Evolutionary conservation across 2,888 invertebrate genomes (phyloP), one percentile per base, ranked within the genome.

Genomic region (Clunio marinus): DNA sequence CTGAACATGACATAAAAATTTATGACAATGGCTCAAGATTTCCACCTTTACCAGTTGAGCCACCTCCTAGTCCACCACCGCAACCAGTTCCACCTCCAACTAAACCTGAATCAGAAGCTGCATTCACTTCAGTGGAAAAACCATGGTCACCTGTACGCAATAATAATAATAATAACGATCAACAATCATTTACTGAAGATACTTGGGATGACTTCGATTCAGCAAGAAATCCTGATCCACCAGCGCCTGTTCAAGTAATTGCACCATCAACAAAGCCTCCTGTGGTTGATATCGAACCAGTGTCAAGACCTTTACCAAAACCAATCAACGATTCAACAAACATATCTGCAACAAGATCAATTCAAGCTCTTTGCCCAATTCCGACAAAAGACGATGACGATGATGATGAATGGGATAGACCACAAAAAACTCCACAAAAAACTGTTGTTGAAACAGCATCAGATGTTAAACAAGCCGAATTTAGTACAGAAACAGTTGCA

Each of bases 61-160:
- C 7, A 10, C 10, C 17, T 1, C 15, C 41, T 5, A 62, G 5
- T 41, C 15, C 24, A 5, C 66, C 66, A 13, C 66, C 66, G 2
- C 37, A 67, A 17, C 68, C 57, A 17, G 58, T 58, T 25, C 58
- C 58, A 2, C 68, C 58, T 5, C 68, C 68, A 2, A n/a, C n/a
- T n/a, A n/a, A n/a, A n/a, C n/a, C n/a, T n/a, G n/a, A n/a, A n/a
- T 20, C 22, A 58, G 13, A n/a, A 2, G 17, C 66, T 41, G 28
- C 32, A 7, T 66, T 66, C 24, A 51, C 15, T 20, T 51, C 32
- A 24, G 32, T 32, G 7, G 37, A 66, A 7, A 46, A 66, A 32
- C 45, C 62, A 15, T 66, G 55, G 66, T 15, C 45, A n/a, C 45
- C 7, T 20, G 8, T 20, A 10, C 8, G 4, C 4, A 15, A 8